These are phyloP conservation scores for Baryphthengus martii DNA, from an alignment of 2,113 vertebrate species.

Conservation along the genomic window DNA sequence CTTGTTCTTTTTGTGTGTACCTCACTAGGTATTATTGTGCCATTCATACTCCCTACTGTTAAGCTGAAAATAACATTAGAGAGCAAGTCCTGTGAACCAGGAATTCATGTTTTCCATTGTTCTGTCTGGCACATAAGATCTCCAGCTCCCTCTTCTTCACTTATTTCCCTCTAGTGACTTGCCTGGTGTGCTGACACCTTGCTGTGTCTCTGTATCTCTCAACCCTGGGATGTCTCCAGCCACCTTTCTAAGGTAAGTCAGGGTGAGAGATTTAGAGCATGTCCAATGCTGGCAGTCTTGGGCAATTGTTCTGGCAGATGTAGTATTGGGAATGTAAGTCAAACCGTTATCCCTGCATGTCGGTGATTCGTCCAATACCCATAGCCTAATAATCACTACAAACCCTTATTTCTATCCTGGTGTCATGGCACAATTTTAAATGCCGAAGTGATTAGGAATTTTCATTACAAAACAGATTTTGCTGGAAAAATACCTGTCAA, in stretches of 20 bases:
- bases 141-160: not conserved
- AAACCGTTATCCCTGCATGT: fast-evolving
- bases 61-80: not conserved
- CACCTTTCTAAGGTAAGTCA: fast-evolving
- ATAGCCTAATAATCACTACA: not conserved
- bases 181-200: fast-evolving
- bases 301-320: not conserved
- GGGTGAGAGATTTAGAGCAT: not conserved
- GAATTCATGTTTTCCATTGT: fast-evolving
- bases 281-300: not conserved
- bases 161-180: not conserved
- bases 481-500: not conserved
- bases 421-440: not conserved
- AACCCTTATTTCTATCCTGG: not conserved
- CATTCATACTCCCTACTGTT: fast-evolving
- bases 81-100: fast-evolving
- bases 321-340: not conserved
- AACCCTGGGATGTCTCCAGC: not conserved
- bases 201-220: not conserved
- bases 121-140: not conserved
- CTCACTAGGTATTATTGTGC: not conserved
- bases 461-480: not conserved
- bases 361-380: not conserved
- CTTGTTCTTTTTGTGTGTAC: not conserved
- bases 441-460: not conserved